Evolutionary conservation across 2,113 vertebrate species (phyloP).

Genomic region (Archocentrus centrarchus): DNA sequence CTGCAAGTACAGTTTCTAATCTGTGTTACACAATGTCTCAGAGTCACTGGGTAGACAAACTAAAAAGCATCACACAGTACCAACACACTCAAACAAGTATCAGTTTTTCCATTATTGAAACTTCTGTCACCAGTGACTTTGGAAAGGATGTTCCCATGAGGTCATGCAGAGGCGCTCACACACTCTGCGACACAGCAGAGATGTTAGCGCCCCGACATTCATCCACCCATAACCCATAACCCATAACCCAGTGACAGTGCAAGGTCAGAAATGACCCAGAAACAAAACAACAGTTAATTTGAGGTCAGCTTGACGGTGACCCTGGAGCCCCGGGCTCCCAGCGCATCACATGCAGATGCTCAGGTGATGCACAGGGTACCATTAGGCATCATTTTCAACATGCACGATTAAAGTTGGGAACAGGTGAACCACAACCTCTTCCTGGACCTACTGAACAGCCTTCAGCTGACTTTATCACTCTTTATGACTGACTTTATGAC

Average conservation of each 20-base stretch:
- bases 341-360: neutral
- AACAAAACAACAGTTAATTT: neutral
- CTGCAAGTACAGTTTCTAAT: neutral
- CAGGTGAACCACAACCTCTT: neutral
- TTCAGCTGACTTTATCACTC: no score
- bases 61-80: no score
- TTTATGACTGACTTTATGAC: no score
- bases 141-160: constrained; percentile 70
- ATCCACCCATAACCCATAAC: neutral
- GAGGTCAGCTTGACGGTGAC: neutral
- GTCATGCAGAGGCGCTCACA: constrained; percentile 26
- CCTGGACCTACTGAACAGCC: no score
- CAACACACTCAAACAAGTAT: constrained; percentile 38
- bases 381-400: neutral
- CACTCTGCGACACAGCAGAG: constrained; percentile 39
- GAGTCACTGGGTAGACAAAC: no score
- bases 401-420: neutral
- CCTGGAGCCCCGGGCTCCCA: neutral
- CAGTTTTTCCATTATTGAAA: constrained; percentile 57
- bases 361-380: neutral
- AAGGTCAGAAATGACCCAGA: neutral
- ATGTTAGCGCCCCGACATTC: constrained; percentile 24
- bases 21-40: neutral
- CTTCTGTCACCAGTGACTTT: constrained; percentile 65
- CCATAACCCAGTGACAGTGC: neutral